These are phyloP conservation scores for Caenorhabditis sulstoni DNA, from an alignment of 2,888 invertebrate species.

Conservation along the genomic window DNA sequence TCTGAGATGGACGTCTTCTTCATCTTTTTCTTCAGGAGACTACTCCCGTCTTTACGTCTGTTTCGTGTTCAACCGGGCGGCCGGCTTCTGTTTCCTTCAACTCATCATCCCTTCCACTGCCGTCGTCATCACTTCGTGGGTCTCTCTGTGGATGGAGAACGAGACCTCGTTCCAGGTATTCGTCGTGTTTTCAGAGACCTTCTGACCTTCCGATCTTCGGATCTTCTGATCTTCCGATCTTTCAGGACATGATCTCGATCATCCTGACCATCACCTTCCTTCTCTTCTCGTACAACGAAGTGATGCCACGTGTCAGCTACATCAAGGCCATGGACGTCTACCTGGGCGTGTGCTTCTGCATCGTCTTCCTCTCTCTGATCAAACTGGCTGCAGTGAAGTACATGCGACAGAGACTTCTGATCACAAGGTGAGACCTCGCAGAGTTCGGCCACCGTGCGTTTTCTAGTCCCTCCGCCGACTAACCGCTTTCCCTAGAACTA, in stretches of 20 bases:
- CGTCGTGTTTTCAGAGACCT: background rate
- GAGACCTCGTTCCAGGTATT: conserved; percentile 72
- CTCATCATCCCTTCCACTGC: conserved; percentile 80
- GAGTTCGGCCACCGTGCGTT: too few relatives aligned
- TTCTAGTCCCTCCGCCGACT: background rate
- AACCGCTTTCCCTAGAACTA: conserved; percentile 38
- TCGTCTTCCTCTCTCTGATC: conserved; percentile 80
- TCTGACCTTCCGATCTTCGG: background rate
- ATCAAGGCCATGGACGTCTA: conserved; percentile 77
- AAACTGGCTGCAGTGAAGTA: conserved; percentile 80
- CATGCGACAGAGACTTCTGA: conserved; percentile 75
- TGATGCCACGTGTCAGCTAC: conserved; percentile 80
- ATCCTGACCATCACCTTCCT: conserved; percentile 80
- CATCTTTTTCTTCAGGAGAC: conserved; percentile 73
- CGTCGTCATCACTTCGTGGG: conserved; percentile 80
- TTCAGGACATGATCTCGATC: conserved; percentile 80
- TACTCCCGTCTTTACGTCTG: conserved; percentile 80
- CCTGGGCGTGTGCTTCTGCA: conserved; percentile 78
- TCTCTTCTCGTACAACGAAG: conserved; percentile 80
- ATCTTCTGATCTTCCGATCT: background rate
- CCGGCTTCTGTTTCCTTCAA: conserved; percentile 80
- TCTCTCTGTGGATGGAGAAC: conserved; percentile 81
- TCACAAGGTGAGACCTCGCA: conserved; percentile 62
- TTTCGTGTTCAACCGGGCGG: conserved; percentile 77
- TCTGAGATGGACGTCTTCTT: too few relatives aligned